Evolutionary conservation across 2,113 vertebrate genomes (phyloP).

Genomic region (Psephotus haematonotus): DNA sequence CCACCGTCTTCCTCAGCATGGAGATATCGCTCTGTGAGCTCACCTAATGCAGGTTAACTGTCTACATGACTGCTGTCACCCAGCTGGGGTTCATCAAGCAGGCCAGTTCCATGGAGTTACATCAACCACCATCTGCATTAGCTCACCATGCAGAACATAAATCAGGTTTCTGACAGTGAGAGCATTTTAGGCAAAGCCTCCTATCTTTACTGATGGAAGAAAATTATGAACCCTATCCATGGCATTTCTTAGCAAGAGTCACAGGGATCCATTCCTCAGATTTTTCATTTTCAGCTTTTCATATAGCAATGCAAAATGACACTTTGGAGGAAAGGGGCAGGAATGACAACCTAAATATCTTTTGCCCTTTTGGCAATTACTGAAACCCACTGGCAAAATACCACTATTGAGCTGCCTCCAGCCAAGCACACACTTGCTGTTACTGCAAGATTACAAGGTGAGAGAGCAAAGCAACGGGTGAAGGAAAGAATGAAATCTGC

Average conservation of each 20-base stretch:
- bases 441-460: neutral
- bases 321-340: neutral
- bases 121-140: conserved; percentile 5
- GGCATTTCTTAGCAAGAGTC: neutral
- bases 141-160: neutral
- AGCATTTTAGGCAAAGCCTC: neutral
- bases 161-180: neutral
- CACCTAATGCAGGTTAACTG: neutral
- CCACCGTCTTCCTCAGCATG: neutral
- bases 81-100: conserved; percentile 30
- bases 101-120: neutral
- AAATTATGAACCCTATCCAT: neutral
- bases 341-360: neutral
- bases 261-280: neutral
- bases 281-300: neutral
- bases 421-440: neutral
- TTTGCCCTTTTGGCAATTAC: neutral
- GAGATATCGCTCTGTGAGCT: neutral
- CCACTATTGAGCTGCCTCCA: neutral
- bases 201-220: neutral
- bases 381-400: neutral
- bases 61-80: neutral
- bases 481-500: neutral
- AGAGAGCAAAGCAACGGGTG: neutral
- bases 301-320: neutral